A percentile compares a stretch with the other conserved stretches of the same genome.
Evolutionary conservation across 2,113 vertebrate species (phyloP).

Genomic region (Apteryx owenii): DNA sequence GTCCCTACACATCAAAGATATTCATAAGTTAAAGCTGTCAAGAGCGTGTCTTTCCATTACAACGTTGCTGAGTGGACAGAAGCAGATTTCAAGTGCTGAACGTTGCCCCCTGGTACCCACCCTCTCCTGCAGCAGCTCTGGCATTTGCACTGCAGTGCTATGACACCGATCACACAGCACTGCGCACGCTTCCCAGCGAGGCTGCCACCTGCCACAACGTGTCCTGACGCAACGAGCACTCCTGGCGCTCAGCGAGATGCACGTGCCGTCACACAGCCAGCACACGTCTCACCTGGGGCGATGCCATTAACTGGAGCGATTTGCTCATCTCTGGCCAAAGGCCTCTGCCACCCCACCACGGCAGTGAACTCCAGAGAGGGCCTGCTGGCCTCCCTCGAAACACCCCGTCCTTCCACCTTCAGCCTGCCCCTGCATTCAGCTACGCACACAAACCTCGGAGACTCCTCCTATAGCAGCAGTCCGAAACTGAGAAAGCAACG

Average conservation of each 20-base stretch:
- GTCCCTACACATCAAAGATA: not conserved
- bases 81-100: no score
- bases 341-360: rapidly evolving
- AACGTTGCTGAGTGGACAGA: not conserved
- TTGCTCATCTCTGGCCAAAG: not conserved
- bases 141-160: no score
- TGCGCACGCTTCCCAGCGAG: not conserved
- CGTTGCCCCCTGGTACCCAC: rapidly evolving
- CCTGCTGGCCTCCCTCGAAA: not conserved
- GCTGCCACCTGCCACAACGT: not conserved
- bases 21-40: not conserved
- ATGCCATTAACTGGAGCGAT: not conserved
- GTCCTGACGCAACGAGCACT: not conserved
- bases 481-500: not conserved
- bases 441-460: not conserved
- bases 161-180: rapidly evolving
- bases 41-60: not conserved
- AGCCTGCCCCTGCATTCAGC: rapidly evolving
- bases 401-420: not conserved
- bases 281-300: not conserved
- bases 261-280: rapidly evolving
- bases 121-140: not conserved
- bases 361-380: not conserved
- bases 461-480: not conserved
- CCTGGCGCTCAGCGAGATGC: not conserved